These are phyloP conservation scores for Epizoanthus stellaris DNA, from an alignment of 92 coral and sea anemone genomes.

Conservation along the genomic window DNA sequence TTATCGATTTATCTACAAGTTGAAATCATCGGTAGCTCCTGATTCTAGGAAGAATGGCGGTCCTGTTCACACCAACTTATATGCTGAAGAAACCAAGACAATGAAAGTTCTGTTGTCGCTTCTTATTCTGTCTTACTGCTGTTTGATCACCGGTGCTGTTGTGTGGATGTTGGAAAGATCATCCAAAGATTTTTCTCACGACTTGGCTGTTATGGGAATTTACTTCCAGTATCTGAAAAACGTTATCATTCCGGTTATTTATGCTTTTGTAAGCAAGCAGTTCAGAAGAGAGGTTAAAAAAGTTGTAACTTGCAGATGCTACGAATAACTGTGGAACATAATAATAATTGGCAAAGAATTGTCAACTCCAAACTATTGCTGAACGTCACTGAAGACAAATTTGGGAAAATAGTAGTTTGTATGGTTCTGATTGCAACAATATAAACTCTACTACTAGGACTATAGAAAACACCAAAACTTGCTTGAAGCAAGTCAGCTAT, in stretches of 20 bases:
- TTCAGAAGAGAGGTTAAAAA: constrained; percentile 21
- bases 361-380: no score
- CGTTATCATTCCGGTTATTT: constrained; percentile 17
- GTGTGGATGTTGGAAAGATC: constrained; percentile 41
- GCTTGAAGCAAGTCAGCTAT: no score
- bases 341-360: no score
- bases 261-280: constrained; percentile 30
- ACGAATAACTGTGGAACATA: no score
- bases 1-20: constrained; percentile 4
- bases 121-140: constrained; percentile 8
- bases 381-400: no score
- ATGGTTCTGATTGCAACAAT: no score
- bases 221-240: constrained; percentile 37
- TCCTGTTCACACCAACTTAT: background rate
- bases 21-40: constrained; percentile 21
- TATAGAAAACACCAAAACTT: no score
- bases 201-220: constrained; percentile 33
- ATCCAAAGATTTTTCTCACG: constrained; percentile 9
- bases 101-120: constrained; percentile 21
- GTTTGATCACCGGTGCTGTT: constrained; percentile 11
- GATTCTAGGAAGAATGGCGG: background rate
- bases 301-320: background rate
- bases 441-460: no score
- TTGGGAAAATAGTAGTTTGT: no score
- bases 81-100: constrained; percentile 28